Evolutionary conservation across 2,797 vertebrate species (phyloP), one percentile per base, ranked within the genome.

Genomic region (Gallinago nigripennis): DNA sequence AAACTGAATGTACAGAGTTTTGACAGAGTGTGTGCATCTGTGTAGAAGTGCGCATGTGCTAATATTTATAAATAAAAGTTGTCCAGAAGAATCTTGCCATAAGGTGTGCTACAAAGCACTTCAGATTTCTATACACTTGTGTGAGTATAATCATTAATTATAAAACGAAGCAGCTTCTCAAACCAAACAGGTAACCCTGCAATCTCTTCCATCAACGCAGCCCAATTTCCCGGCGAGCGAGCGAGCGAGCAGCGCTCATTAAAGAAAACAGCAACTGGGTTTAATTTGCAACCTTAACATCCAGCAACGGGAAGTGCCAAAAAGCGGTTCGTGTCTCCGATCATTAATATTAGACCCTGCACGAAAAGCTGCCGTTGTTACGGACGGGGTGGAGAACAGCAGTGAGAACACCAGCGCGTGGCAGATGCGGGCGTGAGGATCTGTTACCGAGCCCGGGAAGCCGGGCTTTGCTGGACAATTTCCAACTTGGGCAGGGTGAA

Each of bases 11-110:
- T 31, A 31, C 0, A 12, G 25, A 4, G 33, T 24, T 33, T 46
- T 27, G 57, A n/a, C 9, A 1, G 2, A 5, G 30, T 1, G 13
- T 17, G 27, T 6, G 0, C 0, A 0, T 7, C 24, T 15, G 37
- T 46, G 28, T 63, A 50, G 46, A 48, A 60, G 30, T 27, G 15
- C 27, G 16, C 12, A 7, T 4, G 9, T 4, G 2, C 5, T 7
- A 56, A 21, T 28, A 14, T 53, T 56, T 37, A 27, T 12, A 25
- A 78, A 57, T 25, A 30, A 43, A 68, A 77, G 6, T 1, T 41
- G 16, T 21, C 11, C n/a, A 41, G 69, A 61, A 51, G 23, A 68
- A 28, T 57, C 31, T 56, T 39, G 18, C 68, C 16, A 0, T 16
- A 2, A 33, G 23, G 11, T 54, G 20, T 20, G 25, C n/a, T 68